Percentiles rank a stretch among this genome's conserved stretches.
Conservation (phyloP, 23 tunicate genomes). For the Halocynthia roretzi region DNA sequence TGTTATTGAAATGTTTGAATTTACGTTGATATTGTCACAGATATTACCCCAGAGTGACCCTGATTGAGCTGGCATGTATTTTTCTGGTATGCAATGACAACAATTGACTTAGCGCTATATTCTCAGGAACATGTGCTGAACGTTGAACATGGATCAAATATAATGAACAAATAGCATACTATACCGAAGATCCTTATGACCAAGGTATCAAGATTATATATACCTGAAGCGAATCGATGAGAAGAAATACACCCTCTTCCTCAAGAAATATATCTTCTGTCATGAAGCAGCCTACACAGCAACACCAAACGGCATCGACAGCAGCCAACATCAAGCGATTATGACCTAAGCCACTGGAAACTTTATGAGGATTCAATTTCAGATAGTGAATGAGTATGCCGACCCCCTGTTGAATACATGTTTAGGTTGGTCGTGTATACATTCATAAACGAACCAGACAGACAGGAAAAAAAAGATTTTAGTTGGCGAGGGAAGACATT, state of each 20-base stretch:
- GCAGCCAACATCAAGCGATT: conserved; percentile 58
- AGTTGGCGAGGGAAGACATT: not conserved
- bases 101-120: too few species aligned
- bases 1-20: too few species aligned
- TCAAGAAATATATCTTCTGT: conserved; percentile 83
- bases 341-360: conserved; percentile 68
- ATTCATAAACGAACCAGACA: not conserved
- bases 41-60: too few species aligned
- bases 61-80: too few species aligned
- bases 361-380: conserved; percentile 36
- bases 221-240: conserved; percentile 75
- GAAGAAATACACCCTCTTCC: conserved; percentile 85
- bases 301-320: conserved; percentile 81
- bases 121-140: too few species aligned
- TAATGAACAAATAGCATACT: not conserved
- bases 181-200: too few species aligned
- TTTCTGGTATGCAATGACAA: not conserved
- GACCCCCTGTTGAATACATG: conserved; percentile 32
- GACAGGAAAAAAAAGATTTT: not conserved
- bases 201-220: too few species aligned
- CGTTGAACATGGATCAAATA: not conserved
- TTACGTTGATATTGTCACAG: too few species aligned
- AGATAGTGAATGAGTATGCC: conserved; percentile 60
- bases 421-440: not conserved
- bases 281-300: conserved; percentile 75